Conservation (phyloP, 2,888 invertebrate species). For the Platycheirus rosarum region DNA sequence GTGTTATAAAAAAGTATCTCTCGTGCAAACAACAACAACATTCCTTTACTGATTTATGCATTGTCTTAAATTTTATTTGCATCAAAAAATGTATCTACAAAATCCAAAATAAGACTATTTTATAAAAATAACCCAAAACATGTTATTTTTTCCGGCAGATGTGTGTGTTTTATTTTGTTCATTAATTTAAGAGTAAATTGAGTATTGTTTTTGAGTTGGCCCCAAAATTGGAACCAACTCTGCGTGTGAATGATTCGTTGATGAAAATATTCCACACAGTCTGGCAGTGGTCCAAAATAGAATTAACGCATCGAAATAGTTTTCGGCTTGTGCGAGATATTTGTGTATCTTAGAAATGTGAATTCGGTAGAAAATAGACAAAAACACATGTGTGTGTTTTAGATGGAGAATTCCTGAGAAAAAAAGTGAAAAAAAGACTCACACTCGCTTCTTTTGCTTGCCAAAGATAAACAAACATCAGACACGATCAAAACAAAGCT, state of each 20-base stretch:
- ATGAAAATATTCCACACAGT: conserved; percentile 31
- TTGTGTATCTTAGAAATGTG: conserved; percentile 4
- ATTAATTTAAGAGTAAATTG: conserved; percentile 5
- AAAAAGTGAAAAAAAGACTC: not conserved
- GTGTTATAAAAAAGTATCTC: conserved; percentile 8
- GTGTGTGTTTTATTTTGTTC: not conserved
- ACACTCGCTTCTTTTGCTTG: conserved; percentile 12
- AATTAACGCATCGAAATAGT: conserved; percentile 6
- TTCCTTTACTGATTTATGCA: not conserved
- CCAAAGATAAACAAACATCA: conserved; percentile 22
- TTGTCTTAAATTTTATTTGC: too few relatives aligned
- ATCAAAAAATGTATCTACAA: conserved; percentile 1
- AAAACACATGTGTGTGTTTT: conserved; percentile 6
- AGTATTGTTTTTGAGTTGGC: conserved; percentile 6
- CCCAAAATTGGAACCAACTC: conserved; percentile 30
- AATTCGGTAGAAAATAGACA: not conserved
- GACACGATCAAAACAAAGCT: conserved; percentile 17
- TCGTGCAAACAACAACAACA: too few relatives aligned
- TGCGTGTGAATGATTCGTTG: conserved; percentile 38
- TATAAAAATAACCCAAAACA: conserved; percentile 27
- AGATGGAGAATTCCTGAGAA: not conserved
- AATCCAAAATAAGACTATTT: too few relatives aligned
- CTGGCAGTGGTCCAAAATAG: conserved; percentile 55
- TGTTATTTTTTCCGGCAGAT: conserved; percentile 29
- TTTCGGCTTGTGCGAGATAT: not conserved